These are phyloP conservation scores for Oncopodura yosiiana DNA, from an alignment of 1,140 invertebrate species.

Conservation along the genomic window DNA sequence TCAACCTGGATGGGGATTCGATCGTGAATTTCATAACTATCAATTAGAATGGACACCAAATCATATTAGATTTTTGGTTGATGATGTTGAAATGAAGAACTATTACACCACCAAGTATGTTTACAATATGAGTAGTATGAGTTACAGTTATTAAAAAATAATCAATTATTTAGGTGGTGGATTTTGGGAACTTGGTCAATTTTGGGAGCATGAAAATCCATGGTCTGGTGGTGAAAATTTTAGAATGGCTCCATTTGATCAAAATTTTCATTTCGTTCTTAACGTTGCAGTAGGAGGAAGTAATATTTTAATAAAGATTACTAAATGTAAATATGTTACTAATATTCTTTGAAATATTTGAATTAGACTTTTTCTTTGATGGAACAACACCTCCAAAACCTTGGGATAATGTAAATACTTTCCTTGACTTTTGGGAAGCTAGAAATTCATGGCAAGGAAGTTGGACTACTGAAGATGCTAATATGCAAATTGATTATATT, in stretches of 20 bases:
- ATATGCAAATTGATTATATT: constrained; percentile 53
- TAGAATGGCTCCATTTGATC: constrained; percentile 10
- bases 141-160: too few relatives aligned
- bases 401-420: too few relatives aligned
- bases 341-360: too few relatives aligned
- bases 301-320: too few relatives aligned
- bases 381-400: too few relatives aligned
- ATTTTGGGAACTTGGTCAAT: too few relatives aligned
- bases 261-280: constrained; percentile 23
- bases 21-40: not conserved
- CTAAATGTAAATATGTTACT: too few relatives aligned
- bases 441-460: constrained; percentile 48
- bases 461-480: constrained; percentile 46
- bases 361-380: too few relatives aligned
- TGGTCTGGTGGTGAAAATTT: not conserved
- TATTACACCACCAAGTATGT: not conserved
- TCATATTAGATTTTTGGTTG: constrained; percentile 25
- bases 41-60: too few relatives aligned
- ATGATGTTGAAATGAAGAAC: constrained; percentile 21
- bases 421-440: constrained; percentile 50
- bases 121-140: too few relatives aligned
- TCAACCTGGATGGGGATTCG: constrained; percentile 10
- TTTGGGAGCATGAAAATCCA: constrained; percentile 18
- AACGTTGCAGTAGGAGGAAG: constrained; percentile 22
- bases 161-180: too few relatives aligned